A percentile compares a stretch with the other conserved stretches of the same genome.
Evolutionary conservation across 2,888 invertebrate species (phyloP).

Genomic region (Folsomia manolachei): DNA sequence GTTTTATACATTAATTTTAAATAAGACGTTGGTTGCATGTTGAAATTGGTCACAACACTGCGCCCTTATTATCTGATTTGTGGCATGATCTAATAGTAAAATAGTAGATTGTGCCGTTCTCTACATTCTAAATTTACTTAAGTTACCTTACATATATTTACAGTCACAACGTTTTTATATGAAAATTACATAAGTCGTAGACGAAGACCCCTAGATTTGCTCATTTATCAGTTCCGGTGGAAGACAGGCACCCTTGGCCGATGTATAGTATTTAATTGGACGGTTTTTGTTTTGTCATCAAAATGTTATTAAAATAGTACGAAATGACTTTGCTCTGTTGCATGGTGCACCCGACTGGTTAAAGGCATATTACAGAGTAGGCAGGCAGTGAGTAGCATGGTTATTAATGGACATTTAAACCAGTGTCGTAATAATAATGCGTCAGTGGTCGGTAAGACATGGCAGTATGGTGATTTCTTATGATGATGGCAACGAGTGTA

Average conservation of each 20-base stretch:
- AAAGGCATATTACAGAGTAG: not conserved
- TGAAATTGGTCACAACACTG: not conserved
- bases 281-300: not conserved
- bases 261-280: not conserved
- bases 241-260: not conserved
- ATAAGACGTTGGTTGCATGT: too few species aligned
- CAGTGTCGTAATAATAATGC: not conserved
- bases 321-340: not conserved
- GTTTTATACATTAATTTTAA: too few species aligned
- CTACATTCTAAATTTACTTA: not conserved
- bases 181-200: not conserved
- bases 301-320: not conserved
- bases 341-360: not conserved
- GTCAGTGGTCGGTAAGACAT: not conserved
- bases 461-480: not conserved
- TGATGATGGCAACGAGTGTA: not conserved
- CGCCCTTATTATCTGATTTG: not conserved
- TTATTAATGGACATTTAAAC: not conserved
- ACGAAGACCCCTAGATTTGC: not conserved
- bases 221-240: not conserved
- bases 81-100: not conserved
- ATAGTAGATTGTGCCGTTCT: not conserved
- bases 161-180: not conserved
- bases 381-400: not conserved
- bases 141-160: not conserved